Evolutionary conservation across 2,888 invertebrate genomes (phyloP).

Genomic region (Phorcus lineatus): DNA sequence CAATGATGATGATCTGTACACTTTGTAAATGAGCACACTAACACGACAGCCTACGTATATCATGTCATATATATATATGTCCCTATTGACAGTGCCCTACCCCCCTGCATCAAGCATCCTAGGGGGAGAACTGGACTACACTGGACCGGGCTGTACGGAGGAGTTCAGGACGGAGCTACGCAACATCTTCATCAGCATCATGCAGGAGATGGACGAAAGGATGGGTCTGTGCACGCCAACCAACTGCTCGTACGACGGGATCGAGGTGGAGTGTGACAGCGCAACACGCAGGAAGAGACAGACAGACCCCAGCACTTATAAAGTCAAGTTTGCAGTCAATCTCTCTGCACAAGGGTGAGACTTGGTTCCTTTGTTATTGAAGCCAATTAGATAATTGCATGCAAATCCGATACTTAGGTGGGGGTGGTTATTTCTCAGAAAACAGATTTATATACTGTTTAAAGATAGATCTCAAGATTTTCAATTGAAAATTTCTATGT

Average conservation of each 20-base stretch:
- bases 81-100: not conserved
- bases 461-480: too few relatives aligned
- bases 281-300: slow-evolving; percentile 40
- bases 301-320: slow-evolving; percentile 30
- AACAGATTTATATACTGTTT: too few relatives aligned
- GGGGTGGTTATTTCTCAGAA: too few relatives aligned
- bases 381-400: too few relatives aligned
- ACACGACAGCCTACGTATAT: too few relatives aligned
- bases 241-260: slow-evolving; percentile 43
- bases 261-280: slow-evolving; percentile 51
- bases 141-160: slow-evolving; percentile 51
- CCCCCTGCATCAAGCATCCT: slow-evolving; percentile 41
- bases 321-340: slow-evolving; percentile 42
- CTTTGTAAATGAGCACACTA: too few relatives aligned
- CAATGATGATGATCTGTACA: too few relatives aligned
- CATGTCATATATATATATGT: not conserved
- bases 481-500: too few relatives aligned
- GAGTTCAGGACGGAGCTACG: slow-evolving; percentile 38
- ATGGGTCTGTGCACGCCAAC: slow-evolving; percentile 51
- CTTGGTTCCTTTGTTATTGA: too few relatives aligned
- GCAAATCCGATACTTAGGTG: too few relatives aligned
- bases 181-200: slow-evolving; percentile 37
- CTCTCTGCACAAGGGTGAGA: slow-evolving; percentile 50
- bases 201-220: slow-evolving; percentile 45
- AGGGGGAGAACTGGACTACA: slow-evolving; percentile 46